These are phyloP conservation scores for Cardiocondyla obscurior DNA, from an alignment of 1,140 invertebrate species.

Conservation along the genomic window DNA sequence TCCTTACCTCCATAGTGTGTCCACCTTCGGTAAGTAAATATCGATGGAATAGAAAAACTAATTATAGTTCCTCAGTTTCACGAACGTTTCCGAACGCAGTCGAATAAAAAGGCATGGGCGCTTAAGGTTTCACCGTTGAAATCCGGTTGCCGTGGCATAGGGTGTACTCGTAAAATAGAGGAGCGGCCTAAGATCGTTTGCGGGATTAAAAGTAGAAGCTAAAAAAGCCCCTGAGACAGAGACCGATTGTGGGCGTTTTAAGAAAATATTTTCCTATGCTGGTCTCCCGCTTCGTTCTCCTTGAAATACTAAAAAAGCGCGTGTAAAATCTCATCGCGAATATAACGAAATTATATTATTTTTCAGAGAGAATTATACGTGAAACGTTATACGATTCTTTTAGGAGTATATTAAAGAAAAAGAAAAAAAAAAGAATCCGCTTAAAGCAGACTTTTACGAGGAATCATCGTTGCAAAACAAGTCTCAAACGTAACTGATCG, in stretches of 20 bases:
- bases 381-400: neutral
- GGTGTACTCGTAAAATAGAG: conserved; percentile 49
- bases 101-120: conserved; percentile 24
- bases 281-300: neutral
- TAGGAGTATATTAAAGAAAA: too few relatives aligned
- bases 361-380: neutral
- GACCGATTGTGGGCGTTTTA: conserved; percentile 24
- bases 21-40: conserved; percentile 60
- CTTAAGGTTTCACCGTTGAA: conserved; percentile 42
- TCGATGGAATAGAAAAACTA: conserved; percentile 58
- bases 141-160: neutral
- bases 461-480: too few relatives aligned
- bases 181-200: conserved; percentile 46
- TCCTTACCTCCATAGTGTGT: conserved; percentile 35
- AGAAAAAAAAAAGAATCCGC: too few relatives aligned
- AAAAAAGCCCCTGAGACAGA: conserved; percentile 14
- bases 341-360: neutral
- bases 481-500: too few relatives aligned
- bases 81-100: neutral
- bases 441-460: too few relatives aligned
- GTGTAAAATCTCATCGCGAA: neutral
- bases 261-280: conserved; percentile 34
- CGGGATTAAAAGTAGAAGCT: conserved; percentile 40
- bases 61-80: conserved; percentile 64
- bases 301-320: neutral